Evolutionary conservation across 2,888 invertebrate species (phyloP), one percentile per base, ranked within the genome.

Genomic region (Ecdyonurus torrentis): DNA sequence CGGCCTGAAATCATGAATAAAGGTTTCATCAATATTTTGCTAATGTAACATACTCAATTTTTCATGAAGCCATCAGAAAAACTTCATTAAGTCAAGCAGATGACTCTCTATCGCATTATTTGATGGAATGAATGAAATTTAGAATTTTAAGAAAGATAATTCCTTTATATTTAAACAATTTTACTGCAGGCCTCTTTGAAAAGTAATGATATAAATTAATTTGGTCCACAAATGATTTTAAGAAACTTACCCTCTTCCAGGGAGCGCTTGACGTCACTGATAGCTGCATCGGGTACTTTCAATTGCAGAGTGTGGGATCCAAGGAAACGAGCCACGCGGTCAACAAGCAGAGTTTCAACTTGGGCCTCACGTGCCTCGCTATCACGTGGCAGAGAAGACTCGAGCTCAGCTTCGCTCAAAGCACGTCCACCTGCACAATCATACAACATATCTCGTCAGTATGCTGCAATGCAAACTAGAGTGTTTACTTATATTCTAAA

Each of bases 301-400:
- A 91, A 83, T 72, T 91, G 89, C 55, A 91, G 77, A 20, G 88
- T 86, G 70, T 90, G 89, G 61, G 85, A 84, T 70, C 86, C 84
- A 67, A 90, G 81, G 73, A 90, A 84, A 69, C 84, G 82, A 66
- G 86, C 83, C 15, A 89, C 80, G 67, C 86, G 83, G 71, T 91
- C 89, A 66, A 87, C 75, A 63, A 91, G 77, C 66, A 88, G 80
- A 18, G 85, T 84, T 67, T 84, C 82, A 20, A 82, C 80, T 70
- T 90, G 88, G n/a, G 81, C 79, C 15, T 90, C 87, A 61, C 89
- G 75, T 63, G 82, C 77, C 67, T 86, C 82, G 23, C 83, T 79
- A 69, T 84, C 84, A 69, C 84, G 78, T 10, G 82, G 78, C 64
- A 82, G 72, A 70, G 79, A 76, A 71, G 76, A 74, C 67, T 78